Conservation (phyloP, 2,797 vertebrate genomes). For the Pipistrellus nathusii region DNA sequence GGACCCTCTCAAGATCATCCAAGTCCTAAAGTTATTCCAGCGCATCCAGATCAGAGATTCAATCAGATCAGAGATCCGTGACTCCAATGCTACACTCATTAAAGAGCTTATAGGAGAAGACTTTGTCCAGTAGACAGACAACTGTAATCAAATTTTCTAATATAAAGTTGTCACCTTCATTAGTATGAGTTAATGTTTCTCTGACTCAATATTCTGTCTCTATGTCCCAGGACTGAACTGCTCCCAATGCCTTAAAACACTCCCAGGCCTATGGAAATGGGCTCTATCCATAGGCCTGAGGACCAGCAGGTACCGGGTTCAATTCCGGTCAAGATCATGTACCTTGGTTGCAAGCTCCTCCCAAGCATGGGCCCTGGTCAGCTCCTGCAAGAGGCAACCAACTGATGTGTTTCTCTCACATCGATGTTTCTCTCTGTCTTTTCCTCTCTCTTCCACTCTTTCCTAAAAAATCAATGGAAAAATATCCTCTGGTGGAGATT, state of each 20-base stretch:
- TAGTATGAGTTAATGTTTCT: background rate
- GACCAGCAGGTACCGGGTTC: too few relatives aligned
- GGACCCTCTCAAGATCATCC: background rate
- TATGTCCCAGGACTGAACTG: background rate
- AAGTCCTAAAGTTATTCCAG: background rate
- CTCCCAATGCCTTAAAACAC: background rate
- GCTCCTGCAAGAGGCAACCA: too few relatives aligned
- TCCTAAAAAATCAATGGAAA: too few relatives aligned
- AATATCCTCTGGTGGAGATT: too few relatives aligned
- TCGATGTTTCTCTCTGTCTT: too few relatives aligned
- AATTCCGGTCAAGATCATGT: too few relatives aligned
- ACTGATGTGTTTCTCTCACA: too few relatives aligned
- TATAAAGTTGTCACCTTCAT: background rate
- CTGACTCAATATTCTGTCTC: conserved; percentile 3
- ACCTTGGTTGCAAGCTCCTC: too few relatives aligned
- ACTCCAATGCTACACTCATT: background rate
- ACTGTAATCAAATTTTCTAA: background rate
- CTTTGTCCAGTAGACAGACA: background rate
- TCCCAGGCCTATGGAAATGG: background rate
- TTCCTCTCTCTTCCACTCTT: too few relatives aligned
- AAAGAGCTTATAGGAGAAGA: background rate
- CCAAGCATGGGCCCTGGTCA: too few relatives aligned
- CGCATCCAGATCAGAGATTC: background rate
- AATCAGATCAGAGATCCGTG: background rate
- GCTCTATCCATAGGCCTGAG: background rate